Base-by-base conservation (phyloP, 2,888 invertebrate genomes). In the Tachina fera region DNA sequence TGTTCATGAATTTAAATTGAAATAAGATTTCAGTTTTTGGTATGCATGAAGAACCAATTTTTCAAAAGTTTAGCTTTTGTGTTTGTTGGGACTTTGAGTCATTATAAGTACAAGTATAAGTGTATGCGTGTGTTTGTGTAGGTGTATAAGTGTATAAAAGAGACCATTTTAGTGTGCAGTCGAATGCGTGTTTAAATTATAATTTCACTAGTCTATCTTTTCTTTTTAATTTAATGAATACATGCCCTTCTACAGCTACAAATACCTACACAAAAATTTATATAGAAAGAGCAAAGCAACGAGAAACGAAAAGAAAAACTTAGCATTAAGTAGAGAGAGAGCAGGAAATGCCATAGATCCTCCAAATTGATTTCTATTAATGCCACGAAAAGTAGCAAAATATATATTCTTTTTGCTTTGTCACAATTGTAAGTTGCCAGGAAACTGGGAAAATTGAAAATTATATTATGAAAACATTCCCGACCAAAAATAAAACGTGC, bases 301-400 rank as follows among this genome's bases (percentile, higher is more conserved):
- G 31, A 56, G 47, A 22, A n/a, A 11, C 11, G 4, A 45, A 49
- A 22, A 19, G 8, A 61, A 70, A 53, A 45, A 31, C 31, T 31
- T n/a, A 51, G 19, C 14, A 41, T n/a, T 58, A 53, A 65, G 10
- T 8, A 43, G 49, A 16, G 31, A 43, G 49, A 16, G 31, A 56
- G 14, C n/a, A 53, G 76, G 13, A 63, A 67, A 72, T 67, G 80
- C 80, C 74, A 51, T 14, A 75, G 74, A 68, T 75, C 45, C 53
- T 75, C 53, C 47, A 68, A 75, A 81, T 81, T 81, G 68, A 81
- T 81, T 75, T 75, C 61, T 53, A 19, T 81, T 75, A 75, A 70
- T 70, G 68, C 45, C 60, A 53, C 56, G 51, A 60, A 75, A 61
- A 51, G 61, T 75, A 53, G 45, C 1, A 51, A 45, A 81, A 70